Evolutionary conservation across 2,888 invertebrate genomes (phyloP).

Genomic region (Tuberolachnus salignus): DNA sequence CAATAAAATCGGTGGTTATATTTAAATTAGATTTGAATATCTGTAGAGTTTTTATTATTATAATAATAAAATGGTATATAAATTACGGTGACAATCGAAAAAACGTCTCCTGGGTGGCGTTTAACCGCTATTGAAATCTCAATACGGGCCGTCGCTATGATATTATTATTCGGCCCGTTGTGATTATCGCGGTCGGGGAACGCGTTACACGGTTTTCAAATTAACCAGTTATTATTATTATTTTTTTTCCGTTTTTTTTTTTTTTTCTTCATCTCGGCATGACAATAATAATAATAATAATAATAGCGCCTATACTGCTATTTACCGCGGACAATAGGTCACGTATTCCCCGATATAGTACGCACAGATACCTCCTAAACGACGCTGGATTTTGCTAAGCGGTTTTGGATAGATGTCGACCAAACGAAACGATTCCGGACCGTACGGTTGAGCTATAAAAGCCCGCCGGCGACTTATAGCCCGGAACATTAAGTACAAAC

Average conservation of each 20-base stretch:
- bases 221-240: conserved; percentile 6
- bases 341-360: background rate
- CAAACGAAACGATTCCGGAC: too few relatives aligned
- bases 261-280: conserved; percentile 24
- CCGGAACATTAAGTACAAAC: too few relatives aligned
- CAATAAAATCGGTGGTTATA: too few relatives aligned
- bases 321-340: conserved; percentile 22
- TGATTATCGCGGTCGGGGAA: conserved; percentile 53
- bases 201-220: conserved; percentile 56
- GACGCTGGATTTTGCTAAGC: background rate
- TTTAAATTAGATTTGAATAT: too few relatives aligned
- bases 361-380: background rate
- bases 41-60: too few relatives aligned
- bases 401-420: background rate
- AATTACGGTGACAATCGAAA: background rate
- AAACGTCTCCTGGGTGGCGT: background rate
- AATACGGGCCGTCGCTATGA: background rate
- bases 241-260: background rate
- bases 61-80: too few relatives aligned
- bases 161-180: background rate
- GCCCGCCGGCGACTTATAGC: too few relatives aligned
- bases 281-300: background rate
- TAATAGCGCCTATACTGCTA: background rate
- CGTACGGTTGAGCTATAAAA: too few relatives aligned
- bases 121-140: background rate